Percentiles rank a stretch among this genome's conserved stretches.
Evolutionary conservation across 2,888 invertebrate genomes (phyloP).

Genomic region (Xestia c-nigrum): DNA sequence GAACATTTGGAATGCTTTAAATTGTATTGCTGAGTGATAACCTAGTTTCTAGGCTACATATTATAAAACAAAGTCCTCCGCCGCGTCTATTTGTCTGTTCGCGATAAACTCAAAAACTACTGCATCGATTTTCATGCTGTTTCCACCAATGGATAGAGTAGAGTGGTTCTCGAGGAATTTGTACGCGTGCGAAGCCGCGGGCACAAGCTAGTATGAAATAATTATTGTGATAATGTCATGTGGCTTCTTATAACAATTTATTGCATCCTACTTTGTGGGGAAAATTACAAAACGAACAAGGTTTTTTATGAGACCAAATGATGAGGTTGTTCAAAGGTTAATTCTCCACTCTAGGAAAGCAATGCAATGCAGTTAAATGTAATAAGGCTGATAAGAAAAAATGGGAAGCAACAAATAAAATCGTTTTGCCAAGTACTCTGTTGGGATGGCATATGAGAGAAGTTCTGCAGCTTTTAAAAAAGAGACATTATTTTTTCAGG

Average conservation of each 20-base stretch:
- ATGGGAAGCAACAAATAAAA: background rate
- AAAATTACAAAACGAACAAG: background rate
- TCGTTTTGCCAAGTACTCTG: background rate
- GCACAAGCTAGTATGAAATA: too few species aligned
- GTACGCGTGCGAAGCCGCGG: too few species aligned
- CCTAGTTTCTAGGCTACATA: constrained; percentile 22
- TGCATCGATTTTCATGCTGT: too few species aligned
- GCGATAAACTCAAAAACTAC: too few species aligned
- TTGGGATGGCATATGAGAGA: background rate
- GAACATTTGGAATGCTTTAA: background rate
- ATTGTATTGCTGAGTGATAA: constrained; percentile 24
- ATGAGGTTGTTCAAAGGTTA: background rate
- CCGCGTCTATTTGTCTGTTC: too few species aligned
- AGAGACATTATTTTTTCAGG: background rate
- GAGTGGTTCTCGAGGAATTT: too few species aligned
- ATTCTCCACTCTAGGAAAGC: background rate
- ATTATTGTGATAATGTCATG: background rate
- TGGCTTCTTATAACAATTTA: constrained; percentile 5
- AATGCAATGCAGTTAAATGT: background rate
- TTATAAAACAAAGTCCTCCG: too few species aligned
- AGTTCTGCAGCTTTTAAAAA: background rate
- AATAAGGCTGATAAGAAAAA: background rate
- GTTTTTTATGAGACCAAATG: background rate
- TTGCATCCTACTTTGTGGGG: too few species aligned
- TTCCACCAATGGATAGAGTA: too few species aligned